A percentile compares a stretch with the other conserved stretches of the same genome.
These are phyloP conservation scores for Phocoena phocoena DNA, from an alignment of 2,113 vertebrate species.

Conservation along the genomic window DNA sequence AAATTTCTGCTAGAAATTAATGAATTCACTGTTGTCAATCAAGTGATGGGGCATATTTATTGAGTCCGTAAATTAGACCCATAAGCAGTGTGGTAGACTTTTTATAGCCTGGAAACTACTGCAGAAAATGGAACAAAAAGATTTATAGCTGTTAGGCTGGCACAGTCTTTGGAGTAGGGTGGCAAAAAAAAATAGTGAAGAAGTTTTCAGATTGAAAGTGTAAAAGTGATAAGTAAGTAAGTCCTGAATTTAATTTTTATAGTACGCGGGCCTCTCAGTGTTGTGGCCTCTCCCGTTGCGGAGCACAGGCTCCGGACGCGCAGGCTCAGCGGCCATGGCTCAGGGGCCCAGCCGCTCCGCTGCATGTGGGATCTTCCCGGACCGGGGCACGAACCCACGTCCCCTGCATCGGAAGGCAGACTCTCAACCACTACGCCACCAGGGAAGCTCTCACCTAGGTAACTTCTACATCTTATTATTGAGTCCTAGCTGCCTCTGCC, in stretches of 20 bases:
- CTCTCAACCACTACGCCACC: too few species aligned
- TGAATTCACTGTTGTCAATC: neutral
- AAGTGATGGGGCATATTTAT: neutral
- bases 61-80: conserved; percentile 5
- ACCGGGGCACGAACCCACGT: too few species aligned
- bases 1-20: conserved; percentile 18
- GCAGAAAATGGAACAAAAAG: conserved; percentile 38
- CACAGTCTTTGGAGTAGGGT: neutral
- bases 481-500: neutral
- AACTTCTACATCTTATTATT: neutral
- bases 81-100: neutral
- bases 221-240: conserved; percentile 16
- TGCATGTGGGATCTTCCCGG: rapidly evolving
- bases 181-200: neutral
- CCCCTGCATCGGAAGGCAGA: too few species aligned
- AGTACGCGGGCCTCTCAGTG: neutral
- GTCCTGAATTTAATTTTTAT: conserved; percentile 40
- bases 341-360: too few species aligned
- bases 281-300: too few species aligned
- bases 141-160: neutral
- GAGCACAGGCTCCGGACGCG: too few species aligned
- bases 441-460: neutral
- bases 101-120: conserved; percentile 25
- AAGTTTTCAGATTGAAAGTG: conserved; percentile 42
- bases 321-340: too few species aligned